Conservation (phyloP, 2,113 vertebrate genomes). For the Gasterosteus nipponicus region DNA sequence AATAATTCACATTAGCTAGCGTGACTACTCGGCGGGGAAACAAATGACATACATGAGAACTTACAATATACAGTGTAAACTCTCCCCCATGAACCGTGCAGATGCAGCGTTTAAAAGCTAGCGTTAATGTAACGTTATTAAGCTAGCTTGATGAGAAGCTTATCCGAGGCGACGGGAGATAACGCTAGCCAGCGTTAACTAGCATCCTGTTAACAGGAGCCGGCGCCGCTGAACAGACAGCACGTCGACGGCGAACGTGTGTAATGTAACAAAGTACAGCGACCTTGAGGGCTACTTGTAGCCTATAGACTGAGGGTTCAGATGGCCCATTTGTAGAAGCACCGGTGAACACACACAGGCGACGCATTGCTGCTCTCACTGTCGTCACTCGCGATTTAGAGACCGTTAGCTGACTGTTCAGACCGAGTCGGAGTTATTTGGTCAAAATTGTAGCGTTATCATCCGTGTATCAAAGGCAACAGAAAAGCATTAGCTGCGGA, state of each 20-base stretch:
- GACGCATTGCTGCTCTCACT: conserved; percentile 64
- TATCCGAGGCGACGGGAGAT: conserved; percentile 31
- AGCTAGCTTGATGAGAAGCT: conserved; percentile 35
- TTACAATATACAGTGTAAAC: background rate
- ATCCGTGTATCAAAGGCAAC: background rate
- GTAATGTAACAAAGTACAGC: background rate
- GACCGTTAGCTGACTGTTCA: conserved; percentile 49
- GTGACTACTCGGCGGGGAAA: rapidly evolving
- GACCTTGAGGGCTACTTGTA: background rate
- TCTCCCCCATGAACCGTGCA: background rate
- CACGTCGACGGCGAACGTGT: background rate
- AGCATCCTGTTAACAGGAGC: background rate
- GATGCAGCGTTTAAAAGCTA: background rate
- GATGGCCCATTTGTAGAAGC: conserved; percentile 48
- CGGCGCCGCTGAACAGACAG: background rate
- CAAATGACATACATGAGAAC: rapidly evolving
- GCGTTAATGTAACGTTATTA: background rate
- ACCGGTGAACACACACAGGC: conserved; percentile 33
- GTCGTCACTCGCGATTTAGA: conserved; percentile 54
- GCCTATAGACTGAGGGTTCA: conserved; percentile 1
- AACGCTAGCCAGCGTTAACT: conserved; percentile 36
- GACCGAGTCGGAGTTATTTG: background rate
- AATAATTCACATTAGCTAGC: background rate
- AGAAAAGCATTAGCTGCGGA: background rate
- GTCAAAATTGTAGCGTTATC: background rate